Base-by-base conservation (phyloP, 2,888 invertebrate genomes). In the Amiota minor region DNA sequence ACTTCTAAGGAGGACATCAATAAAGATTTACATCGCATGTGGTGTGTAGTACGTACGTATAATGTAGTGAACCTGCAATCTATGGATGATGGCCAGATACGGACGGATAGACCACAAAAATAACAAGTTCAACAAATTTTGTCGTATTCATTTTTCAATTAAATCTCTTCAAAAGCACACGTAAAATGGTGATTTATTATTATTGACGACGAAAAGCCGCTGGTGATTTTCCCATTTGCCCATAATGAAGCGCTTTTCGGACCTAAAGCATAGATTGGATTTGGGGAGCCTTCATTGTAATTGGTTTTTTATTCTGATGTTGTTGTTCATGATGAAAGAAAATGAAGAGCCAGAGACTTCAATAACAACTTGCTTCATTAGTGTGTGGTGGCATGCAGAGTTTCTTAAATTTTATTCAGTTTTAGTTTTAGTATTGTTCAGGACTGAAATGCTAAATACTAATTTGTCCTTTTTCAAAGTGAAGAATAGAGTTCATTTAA, bases 21-120 rank as follows among this genome's bases (percentile, higher is more conserved):
- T 83, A 80, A 78, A 79, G 81, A 83, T 83, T 82, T 83, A 82
- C 83, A 78, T 50, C 71, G n/a, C 69, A 69, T 62, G 18, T 23
- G 45, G 35, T 68, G 68, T 75, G 78, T 79, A 77, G 77, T 81
- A n/a, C n/a, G n/a, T n/a, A n/a, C n/a, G n/a, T n/a, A 83, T 80
- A 80, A 81, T 75, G 68, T 77, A 80, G 18, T 55, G 18, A 16
- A 75, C 9, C 55, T 55, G 14, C n/a, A 14, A 1, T 55, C 55
- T n/a, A 8, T 11, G 9, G 14, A 55, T 35, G 18, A 12, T 18
- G 55, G 55, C 55, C 55, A 55, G 55, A 35, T 35, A 8, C 35
- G 35, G 55, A 55, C 55, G 55, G 9, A 55, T 16, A n/a, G 18
- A 55, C 55, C 9, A 55, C n/a, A 55, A n/a, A 14, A 55, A 18